Percentiles rank a stretch among this genome's conserved stretches.
phyloP scores from a whole-genome alignment of 2,113 vertebrate species.

The Montifringilla adamsi region DNA sequence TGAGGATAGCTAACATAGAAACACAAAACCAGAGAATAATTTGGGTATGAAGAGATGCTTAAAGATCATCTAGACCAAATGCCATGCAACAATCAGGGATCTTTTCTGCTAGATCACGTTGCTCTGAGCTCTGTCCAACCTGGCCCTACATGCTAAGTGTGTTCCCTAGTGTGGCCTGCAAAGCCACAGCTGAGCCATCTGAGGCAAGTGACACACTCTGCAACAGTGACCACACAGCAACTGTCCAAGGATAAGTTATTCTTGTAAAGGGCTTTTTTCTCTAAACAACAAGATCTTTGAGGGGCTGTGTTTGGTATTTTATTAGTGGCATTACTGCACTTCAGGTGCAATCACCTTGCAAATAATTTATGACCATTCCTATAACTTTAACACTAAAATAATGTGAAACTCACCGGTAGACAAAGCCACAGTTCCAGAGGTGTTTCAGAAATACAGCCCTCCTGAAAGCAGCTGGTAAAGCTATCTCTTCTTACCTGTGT shows the following conservation, averaged over 20 bases:
- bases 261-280: not conserved
- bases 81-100: rapidly evolving
- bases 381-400: not conserved
- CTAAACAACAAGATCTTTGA: not conserved
- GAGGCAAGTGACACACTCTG: not conserved
- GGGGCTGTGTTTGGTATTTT: not conserved
- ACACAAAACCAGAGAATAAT: not conserved
- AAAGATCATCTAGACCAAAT: not conserved
- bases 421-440: not conserved
- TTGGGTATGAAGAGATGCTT: not conserved
- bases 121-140: not conserved
- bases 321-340: not conserved
- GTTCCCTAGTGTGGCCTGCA: not conserved
- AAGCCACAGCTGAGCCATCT: not conserved
- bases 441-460: not conserved
- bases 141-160: not conserved
- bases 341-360: not conserved
- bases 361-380: not conserved
- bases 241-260: not conserved
- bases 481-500: not conserved
- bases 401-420: not conserved
- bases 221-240: not conserved
- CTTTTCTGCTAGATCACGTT: not conserved
- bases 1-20: rapidly evolving
- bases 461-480: not conserved